Conservation (phyloP, 2,888 invertebrate species). For the Calephelis perditalis region DNA sequence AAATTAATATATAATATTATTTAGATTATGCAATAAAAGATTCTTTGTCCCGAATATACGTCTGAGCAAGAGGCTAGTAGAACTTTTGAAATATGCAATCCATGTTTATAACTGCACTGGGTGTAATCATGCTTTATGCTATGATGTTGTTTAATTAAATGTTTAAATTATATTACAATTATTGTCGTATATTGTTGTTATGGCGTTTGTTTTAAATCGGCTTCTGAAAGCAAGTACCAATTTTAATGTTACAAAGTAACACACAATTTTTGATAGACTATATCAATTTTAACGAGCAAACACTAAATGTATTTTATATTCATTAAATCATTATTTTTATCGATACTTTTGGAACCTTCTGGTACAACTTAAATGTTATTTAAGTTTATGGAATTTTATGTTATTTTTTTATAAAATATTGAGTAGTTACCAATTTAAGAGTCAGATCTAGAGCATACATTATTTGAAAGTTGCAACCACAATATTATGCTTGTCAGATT, state of each 20-base stretch:
- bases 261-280: slow-evolving; percentile 6
- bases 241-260: slow-evolving; percentile 9
- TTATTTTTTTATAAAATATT: too few relatives aligned
- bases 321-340: neutral
- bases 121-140: slow-evolving; percentile 30
- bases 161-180: slow-evolving; percentile 30
- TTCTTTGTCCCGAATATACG: neutral
- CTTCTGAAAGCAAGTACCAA: slow-evolving; percentile 12
- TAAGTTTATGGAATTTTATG: too few relatives aligned
- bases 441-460: too few relatives aligned
- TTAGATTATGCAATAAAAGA: neutral
- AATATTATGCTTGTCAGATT: neutral
- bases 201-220: slow-evolving; percentile 9
- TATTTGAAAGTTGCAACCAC: too few relatives aligned
- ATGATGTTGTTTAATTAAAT: slow-evolving; percentile 28
- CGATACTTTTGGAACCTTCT: too few relatives aligned
- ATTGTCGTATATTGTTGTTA: slow-evolving; percentile 18
- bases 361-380: too few relatives aligned
- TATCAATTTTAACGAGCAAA: neutral
- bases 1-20: neutral
- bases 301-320: slow-evolving; percentile 7
- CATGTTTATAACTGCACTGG: neutral
- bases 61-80: neutral
- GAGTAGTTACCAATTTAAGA: too few relatives aligned
- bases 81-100: neutral